These are phyloP conservation scores for Haemorhous mexicanus DNA, from an alignment of 2,113 vertebrate species.

Conservation along the genomic window DNA sequence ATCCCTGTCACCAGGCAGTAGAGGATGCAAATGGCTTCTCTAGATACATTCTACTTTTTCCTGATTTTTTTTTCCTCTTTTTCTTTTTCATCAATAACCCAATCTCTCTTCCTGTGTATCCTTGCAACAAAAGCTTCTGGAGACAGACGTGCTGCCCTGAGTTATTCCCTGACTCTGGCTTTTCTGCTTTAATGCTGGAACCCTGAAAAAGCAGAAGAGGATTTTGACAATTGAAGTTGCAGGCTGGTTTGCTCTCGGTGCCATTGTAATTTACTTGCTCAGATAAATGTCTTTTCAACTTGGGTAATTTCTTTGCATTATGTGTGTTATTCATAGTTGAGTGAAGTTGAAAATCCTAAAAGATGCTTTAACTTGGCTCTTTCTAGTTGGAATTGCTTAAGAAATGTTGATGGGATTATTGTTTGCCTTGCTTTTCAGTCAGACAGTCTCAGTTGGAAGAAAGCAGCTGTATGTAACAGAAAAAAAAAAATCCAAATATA, in stretches of 20 bases:
- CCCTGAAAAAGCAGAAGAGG: neutral
- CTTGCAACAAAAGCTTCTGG: neutral
- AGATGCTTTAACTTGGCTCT: neutral
- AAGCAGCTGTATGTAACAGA: neutral
- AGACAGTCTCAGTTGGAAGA: neutral
- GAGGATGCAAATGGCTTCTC: neutral
- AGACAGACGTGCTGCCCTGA: neutral
- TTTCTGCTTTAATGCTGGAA: neutral
- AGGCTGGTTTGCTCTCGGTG: neutral
- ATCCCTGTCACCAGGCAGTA: neutral
- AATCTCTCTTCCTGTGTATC: neutral
- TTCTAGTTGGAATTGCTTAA: neutral
- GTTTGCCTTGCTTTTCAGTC: neutral
- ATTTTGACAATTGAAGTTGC: neutral
- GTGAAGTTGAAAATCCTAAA: neutral
- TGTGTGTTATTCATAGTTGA: neutral
- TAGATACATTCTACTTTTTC: neutral
- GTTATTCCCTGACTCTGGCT: neutral
- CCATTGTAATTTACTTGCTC: slow-evolving; percentile 15
- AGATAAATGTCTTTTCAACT: slow-evolving; percentile 14
- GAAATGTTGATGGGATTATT: neutral
- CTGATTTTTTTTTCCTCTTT: neutral
- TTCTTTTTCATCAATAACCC: neutral
- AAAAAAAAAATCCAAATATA: neutral
- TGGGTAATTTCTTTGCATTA: neutral